Percentiles rank a stretch among this genome's conserved stretches.
These are phyloP conservation scores for Leptinotarsa haldemani DNA, from an alignment of 2,888 invertebrate species.

Conservation along the genomic window DNA sequence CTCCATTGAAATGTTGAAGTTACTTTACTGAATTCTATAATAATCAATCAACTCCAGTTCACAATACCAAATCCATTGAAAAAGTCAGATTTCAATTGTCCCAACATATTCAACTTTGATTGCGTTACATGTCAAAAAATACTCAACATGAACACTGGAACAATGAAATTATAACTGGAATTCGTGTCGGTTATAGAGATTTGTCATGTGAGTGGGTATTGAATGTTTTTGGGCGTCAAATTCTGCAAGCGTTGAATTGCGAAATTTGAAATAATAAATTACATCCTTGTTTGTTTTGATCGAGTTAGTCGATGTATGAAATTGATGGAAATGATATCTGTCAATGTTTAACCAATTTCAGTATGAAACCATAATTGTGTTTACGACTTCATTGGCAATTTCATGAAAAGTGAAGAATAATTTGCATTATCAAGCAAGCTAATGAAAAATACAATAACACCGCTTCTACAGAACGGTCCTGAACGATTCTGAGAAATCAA, in stretches of 20 bases:
- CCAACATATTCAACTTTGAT: conserved; percentile 7
- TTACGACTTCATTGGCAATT: not conserved
- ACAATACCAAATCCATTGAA: not conserved
- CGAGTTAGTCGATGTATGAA: not conserved
- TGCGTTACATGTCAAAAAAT: conserved; percentile 6
- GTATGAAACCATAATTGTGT: not conserved
- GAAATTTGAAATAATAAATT: not conserved
- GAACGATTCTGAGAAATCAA: too few relatives aligned
- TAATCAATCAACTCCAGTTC: not conserved
- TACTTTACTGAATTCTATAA: not conserved
- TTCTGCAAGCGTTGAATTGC: not conserved
- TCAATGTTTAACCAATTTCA: conserved; percentile 4
- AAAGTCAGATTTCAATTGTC: not conserved
- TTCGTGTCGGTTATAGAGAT: not conserved
- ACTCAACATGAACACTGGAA: not conserved
- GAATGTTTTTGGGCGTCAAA: not conserved
- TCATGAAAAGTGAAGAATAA: not conserved
- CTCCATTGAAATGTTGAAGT: not conserved
- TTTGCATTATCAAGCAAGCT: too few relatives aligned
- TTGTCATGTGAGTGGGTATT: not conserved
- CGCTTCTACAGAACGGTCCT: too few relatives aligned
- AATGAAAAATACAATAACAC: too few relatives aligned
- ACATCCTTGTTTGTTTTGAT: not conserved
- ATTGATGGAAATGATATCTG: not conserved
- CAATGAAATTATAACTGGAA: not conserved